Evolutionary conservation across 2,113 vertebrate genomes (phyloP), one percentile per base, ranked within the genome.

Genomic region (Triplophysa tibetana): DNA sequence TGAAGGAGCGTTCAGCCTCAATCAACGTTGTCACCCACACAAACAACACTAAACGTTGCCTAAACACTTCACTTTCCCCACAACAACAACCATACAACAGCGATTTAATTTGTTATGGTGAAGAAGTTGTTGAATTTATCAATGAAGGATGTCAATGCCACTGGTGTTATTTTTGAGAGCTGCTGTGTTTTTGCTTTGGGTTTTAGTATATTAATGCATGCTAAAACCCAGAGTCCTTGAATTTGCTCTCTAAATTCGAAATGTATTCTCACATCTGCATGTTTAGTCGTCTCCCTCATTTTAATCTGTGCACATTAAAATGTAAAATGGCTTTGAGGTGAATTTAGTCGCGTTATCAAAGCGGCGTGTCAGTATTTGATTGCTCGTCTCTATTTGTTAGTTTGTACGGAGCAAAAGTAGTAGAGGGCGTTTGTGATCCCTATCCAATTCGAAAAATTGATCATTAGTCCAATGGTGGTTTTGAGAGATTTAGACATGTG

Each of bases 1-100:
- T 54, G 38, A 41, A 69, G 19, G n/a, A 38, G 78, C 41, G 56
- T 67, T 67, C 43, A 78, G 63, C 66, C 56, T 77, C 78, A 61
- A 65, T 66, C 77, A 70, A 16, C 52, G 66, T 70, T 65, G 60
- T 70, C 75, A 61, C 82, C 65, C 75, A 77, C 79, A 73, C 62
- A 74, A 75, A 38, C 67, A 63, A 63, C 16, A 7, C 60, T 50
- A 50, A 63, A 63, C 58, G 26, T 14, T 2, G 23, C 43, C 24
- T 33, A 48, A 77, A 70, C 45, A 58, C 72, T 48, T 48, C 41
- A 48, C 58, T 75, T 75, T 50, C 16, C 16, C 19, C 58, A 33
- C 13, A 23, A 75, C 54, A 75, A 61, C 70, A 62, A 54, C 17
- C n/a, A 5, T 56, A 65, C 16, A 52, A 5, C 4, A 43, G n/a